Evolutionary conservation across 2,113 vertebrate genomes (phyloP).

Genomic region (Aix galericulata): DNA sequence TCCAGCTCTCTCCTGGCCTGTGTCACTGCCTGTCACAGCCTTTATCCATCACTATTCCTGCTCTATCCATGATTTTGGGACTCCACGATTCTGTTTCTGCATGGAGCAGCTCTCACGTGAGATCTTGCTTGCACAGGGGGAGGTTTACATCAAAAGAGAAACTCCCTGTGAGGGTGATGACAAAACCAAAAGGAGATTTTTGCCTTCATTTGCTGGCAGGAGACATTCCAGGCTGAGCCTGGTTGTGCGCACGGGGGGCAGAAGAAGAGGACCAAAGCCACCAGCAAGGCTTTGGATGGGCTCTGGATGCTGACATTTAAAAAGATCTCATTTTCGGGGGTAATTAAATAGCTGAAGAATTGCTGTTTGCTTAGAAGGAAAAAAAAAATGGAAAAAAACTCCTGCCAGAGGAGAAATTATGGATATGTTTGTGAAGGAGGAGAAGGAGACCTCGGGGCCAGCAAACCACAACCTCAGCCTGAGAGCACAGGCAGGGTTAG

Average conservation of each 20-base stretch:
- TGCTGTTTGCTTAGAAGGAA: neutral
- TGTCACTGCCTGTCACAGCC: neutral
- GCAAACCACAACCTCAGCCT: neutral
- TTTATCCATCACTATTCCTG: neutral
- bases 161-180: neutral
- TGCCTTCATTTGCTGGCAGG: neutral
- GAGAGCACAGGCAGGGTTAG: neutral
- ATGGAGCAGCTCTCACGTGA: neutral
- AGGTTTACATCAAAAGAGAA: neutral
- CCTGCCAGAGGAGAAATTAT: neutral
- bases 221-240: neutral
- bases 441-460: neutral
- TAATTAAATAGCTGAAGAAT: neutral
- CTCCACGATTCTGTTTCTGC: neutral
- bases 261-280: neutral
- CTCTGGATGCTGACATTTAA: rapidly evolving
- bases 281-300: neutral
- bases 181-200: neutral
- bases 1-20: neutral
- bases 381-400: neutral
- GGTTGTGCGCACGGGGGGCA: neutral
- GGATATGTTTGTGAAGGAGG: neutral
- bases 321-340: neutral
- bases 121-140: neutral
- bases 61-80: neutral